These are phyloP conservation scores for Lepus timidus DNA, from an alignment of 2,113 vertebrate species.

Conservation along the genomic window DNA sequence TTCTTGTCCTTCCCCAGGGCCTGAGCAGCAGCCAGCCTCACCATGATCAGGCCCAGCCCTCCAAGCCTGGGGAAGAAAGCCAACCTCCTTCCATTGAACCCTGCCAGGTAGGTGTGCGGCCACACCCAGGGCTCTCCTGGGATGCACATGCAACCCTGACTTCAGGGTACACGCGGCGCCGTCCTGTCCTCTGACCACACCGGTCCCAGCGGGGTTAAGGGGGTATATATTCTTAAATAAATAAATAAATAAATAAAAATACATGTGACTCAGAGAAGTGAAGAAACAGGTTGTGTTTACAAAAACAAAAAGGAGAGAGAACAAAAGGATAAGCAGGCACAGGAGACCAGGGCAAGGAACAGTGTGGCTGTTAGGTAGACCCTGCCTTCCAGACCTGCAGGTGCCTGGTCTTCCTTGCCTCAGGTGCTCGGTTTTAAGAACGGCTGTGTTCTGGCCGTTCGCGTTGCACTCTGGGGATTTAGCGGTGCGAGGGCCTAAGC, in stretches of 20 bases:
- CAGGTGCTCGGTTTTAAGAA: not conserved
- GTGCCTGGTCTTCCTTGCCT: not conserved
- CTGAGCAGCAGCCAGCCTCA: not conserved
- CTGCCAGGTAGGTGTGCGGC: not conserved
- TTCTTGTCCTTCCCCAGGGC: conserved; percentile 2
- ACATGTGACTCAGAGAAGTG: not conserved
- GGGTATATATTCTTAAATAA: not conserved
- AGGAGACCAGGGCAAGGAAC: not conserved
- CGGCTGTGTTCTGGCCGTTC: not conserved
- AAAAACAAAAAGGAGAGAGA: not conserved
- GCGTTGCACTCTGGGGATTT: not conserved
- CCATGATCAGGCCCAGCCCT: not conserved
- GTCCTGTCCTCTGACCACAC: not conserved
- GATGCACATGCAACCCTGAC: too few relatives aligned
- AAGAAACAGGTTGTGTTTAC: not conserved
- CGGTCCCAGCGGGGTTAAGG: not conserved
- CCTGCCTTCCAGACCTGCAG: not conserved
- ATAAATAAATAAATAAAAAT: not conserved
- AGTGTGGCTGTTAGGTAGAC: not conserved
- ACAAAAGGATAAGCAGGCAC: not conserved
- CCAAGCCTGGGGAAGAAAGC: not conserved
- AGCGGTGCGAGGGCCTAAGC: too few relatives aligned
- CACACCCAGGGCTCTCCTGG: not conserved
- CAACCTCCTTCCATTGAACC: rapidly evolving
- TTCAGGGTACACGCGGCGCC: not conserved